Conservation (phyloP, 2,797 vertebrate species). For the Pitangus sulphuratus region DNA sequence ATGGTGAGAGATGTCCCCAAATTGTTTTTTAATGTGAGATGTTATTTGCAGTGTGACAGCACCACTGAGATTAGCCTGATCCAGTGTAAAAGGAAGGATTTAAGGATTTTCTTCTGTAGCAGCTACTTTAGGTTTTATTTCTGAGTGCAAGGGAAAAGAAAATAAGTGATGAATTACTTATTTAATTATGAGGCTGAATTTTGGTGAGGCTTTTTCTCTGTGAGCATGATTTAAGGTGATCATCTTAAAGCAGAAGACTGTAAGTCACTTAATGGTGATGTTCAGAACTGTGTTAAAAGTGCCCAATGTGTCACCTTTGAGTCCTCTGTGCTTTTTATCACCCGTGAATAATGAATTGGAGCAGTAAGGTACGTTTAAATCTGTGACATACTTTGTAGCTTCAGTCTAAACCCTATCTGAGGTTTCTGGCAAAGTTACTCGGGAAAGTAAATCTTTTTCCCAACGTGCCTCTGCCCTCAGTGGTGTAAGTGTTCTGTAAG, state of each 20-base stretch:
- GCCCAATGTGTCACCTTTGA: neutral
- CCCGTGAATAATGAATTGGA: neutral
- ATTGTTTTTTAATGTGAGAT: neutral
- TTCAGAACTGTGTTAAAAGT: neutral
- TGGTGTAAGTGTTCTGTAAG: conserved; percentile 10
- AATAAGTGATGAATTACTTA: neutral
- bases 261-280: neutral
- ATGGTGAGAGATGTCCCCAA: fast-evolving
- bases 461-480: neutral
- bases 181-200: neutral
- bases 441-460: conserved; percentile 36
- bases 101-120: neutral
- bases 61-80: neutral
- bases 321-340: conserved; percentile 19
- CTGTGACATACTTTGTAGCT: conserved; percentile 19
- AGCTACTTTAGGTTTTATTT: neutral
- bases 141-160: neutral
- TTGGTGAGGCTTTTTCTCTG: neutral
- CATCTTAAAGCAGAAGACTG: neutral
- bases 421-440: conserved; percentile 33
- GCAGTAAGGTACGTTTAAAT: conserved; percentile 29
- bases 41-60: neutral
- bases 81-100: conserved; percentile 1
- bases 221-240: neutral
- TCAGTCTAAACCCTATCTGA: conserved; percentile 40